These are phyloP conservation scores for Telmatochromis sp. DNA, from an alignment of 2,113 vertebrate genomes.

Conservation along the genomic window DNA sequence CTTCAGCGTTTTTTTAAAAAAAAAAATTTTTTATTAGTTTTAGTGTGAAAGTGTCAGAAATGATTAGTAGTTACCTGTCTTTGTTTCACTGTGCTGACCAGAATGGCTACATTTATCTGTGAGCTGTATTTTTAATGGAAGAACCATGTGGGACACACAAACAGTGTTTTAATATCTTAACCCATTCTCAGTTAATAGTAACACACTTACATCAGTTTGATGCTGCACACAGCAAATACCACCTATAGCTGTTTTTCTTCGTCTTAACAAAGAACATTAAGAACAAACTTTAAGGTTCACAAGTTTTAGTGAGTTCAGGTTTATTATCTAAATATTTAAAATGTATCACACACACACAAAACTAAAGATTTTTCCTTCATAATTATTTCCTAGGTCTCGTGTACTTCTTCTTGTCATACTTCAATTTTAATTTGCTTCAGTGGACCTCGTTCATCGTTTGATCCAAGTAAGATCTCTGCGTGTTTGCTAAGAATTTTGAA, in stretches of 20 bases:
- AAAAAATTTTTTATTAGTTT: background rate
- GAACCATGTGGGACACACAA: background rate
- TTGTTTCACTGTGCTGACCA: rapidly evolving
- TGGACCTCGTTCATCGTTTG: rapidly evolving
- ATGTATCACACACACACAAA: background rate
- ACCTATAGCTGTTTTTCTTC: background rate
- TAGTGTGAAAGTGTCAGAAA: background rate
- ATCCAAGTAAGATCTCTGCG: rapidly evolving
- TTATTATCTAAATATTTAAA: background rate
- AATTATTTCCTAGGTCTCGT: rapidly evolving
- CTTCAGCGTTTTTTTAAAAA: rapidly evolving
- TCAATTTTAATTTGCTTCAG: background rate
- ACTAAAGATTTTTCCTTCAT: background rate
- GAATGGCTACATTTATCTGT: background rate
- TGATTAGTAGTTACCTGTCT: rapidly evolving
- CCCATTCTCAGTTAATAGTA: background rate
- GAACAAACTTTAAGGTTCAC: background rate
- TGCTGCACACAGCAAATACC: background rate
- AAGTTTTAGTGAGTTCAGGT: background rate
- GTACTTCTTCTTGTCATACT: background rate
- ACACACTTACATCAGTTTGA: background rate
- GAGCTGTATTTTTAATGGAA: background rate
- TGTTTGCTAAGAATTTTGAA: background rate
- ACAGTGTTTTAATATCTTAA: background rate
- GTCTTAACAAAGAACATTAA: background rate